Evolutionary conservation across 2,797 vertebrate genomes (phyloP).

Genomic region (Coregonus sp.): DNA sequence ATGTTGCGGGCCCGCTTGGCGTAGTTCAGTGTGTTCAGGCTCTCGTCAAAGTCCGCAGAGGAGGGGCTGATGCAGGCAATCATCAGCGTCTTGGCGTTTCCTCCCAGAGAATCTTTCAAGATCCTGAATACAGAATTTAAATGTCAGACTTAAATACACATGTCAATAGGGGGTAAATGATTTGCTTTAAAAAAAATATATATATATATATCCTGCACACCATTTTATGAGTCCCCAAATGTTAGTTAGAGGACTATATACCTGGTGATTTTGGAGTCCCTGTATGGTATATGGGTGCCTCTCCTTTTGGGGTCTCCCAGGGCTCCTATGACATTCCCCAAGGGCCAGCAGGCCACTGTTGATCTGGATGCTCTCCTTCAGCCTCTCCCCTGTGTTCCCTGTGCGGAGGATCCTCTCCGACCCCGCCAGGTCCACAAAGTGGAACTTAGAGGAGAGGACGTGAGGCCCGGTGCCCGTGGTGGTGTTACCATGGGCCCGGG

Average conservation of each 20-base stretch:
- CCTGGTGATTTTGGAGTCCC: slow-evolving; percentile 99
- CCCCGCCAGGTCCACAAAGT: slow-evolving; percentile 95
- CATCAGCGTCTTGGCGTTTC: slow-evolving; percentile 96
- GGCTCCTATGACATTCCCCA: slow-evolving; percentile 95
- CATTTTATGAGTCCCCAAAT: not conserved
- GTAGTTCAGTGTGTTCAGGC: slow-evolving; percentile 92
- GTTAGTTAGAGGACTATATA: slow-evolving; percentile 49
- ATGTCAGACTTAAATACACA: not conserved
- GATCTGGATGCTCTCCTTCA: slow-evolving; percentile 97
- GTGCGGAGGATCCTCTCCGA: slow-evolving; percentile 93
- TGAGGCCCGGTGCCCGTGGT: slow-evolving; percentile 67
- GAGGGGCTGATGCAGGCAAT: slow-evolving; percentile 96
- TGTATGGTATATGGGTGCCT: slow-evolving; percentile 91
- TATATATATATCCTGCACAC: not conserved
- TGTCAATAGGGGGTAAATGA: not conserved
- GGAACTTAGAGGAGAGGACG: slow-evolving; percentile 92
- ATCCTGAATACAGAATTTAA: slow-evolving; percentile 75
- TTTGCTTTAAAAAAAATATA: not conserved
- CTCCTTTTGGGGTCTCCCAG: slow-evolving; percentile 92
- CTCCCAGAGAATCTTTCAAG: slow-evolving; percentile 95
- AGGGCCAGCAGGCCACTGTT: slow-evolving; percentile 93
- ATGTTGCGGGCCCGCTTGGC: slow-evolving; percentile 93
- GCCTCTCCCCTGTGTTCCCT: slow-evolving; percentile 90
- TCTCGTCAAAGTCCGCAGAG: slow-evolving; percentile 93
- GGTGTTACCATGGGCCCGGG: slow-evolving; percentile 65